Evolutionary conservation across 2,113 vertebrate genomes (phyloP).

Genomic region (Xenopus tropicalis): DNA sequence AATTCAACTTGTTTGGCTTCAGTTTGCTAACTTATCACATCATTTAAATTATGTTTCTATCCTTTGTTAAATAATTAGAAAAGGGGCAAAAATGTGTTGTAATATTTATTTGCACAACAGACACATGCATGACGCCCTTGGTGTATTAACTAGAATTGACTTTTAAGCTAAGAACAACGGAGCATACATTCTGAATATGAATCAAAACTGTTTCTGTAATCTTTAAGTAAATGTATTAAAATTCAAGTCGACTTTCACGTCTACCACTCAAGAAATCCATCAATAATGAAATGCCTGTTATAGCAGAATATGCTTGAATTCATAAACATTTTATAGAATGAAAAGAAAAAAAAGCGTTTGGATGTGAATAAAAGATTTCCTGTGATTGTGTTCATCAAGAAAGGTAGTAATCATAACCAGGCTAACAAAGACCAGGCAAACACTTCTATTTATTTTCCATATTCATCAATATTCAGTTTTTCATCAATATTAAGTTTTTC

Average conservation of each 20-base stretch:
- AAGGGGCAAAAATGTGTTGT: too few species aligned
- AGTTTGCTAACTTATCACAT: too few species aligned
- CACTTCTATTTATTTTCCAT: conserved; percentile 22
- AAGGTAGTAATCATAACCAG: conserved; percentile 9
- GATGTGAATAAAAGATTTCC: conserved; percentile 34
- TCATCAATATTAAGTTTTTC: conserved; percentile 38
- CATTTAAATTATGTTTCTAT: too few species aligned
- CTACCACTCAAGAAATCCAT: conserved; percentile 25
- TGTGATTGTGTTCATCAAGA: conserved; percentile 30
- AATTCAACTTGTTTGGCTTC: too few species aligned
- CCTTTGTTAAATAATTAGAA: too few species aligned
- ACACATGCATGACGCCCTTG: too few species aligned
- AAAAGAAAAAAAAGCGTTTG: conserved; percentile 31
- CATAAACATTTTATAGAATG: conserved; percentile 43
- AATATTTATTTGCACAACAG: conserved; percentile 1
- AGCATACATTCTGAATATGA: not conserved
- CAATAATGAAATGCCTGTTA: conserved; percentile 40
- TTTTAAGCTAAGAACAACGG: not conserved
- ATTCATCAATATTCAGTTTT: conserved; percentile 36
- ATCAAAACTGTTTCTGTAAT: conserved; percentile 27
- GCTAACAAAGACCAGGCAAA: conserved; percentile 6
- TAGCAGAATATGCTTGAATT: conserved; percentile 29
- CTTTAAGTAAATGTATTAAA: conserved; percentile 36
- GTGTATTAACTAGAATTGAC: not conserved
- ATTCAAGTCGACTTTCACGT: conserved; percentile 16